A percentile compares a stretch with the other conserved stretches of the same genome.
phyloP scores from a whole-genome alignment of 1,140 invertebrate species.

The Caenorhabditis tropicalis region DNA sequence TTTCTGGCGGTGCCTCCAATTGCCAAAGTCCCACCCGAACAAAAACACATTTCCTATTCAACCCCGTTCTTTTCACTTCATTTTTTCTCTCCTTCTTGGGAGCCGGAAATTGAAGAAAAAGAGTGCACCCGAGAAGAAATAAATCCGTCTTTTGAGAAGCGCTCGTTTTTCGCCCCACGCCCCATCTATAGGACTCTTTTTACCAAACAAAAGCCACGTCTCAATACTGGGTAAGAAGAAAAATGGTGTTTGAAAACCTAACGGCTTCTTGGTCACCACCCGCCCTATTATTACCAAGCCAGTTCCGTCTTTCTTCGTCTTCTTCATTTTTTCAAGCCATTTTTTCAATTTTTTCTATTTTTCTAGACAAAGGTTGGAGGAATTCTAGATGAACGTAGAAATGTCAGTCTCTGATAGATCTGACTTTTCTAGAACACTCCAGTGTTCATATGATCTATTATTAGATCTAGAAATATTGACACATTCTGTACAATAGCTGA shows the following conservation, averaged over 20 bases:
- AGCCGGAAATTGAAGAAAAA: conserved; percentile 12
- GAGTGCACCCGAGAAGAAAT: conserved; percentile 2
- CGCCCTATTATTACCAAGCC: not conserved
- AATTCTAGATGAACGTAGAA: no score
- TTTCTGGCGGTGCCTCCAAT: not conserved
- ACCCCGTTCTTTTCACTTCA: not conserved
- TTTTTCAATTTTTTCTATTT: not conserved
- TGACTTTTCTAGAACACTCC: no score
- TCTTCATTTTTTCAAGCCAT: not conserved
- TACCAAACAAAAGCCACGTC: not conserved
- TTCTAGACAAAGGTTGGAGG: no score
- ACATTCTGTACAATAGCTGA: no score
- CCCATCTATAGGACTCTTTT: not conserved
- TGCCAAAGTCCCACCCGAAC: not conserved
- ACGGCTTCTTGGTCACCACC: not conserved
- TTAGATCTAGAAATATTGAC: no score
- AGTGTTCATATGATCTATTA: no score
- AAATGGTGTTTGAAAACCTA: conserved; percentile 6
- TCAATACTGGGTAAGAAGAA: not conserved
- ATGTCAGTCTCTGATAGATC: no score
- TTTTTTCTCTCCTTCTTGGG: not conserved
- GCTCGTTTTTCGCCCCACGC: no score
- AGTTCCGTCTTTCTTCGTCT: not conserved
- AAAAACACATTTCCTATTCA: not conserved
- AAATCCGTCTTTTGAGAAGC: conserved; percentile 3